Evolutionary conservation across 1,140 invertebrate genomes (phyloP).

Genomic region (Drosophila saltans): DNA sequence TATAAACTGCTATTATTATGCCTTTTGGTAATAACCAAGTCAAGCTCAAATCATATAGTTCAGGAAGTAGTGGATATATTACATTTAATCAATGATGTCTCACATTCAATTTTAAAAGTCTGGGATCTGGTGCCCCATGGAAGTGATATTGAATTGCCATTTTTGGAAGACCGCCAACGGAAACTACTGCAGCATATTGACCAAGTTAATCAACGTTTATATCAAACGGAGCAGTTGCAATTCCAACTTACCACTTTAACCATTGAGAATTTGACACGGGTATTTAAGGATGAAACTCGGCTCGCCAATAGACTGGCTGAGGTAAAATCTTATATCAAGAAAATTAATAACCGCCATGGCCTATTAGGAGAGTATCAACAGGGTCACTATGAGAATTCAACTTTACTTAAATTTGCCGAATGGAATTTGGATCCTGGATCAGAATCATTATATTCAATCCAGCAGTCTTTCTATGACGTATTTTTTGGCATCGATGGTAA

Average conservation of each 20-base stretch:
- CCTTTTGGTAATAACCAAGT: background rate
- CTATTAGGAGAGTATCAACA: slow-evolving; percentile 29
- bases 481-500: slow-evolving; percentile 19
- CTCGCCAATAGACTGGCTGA: slow-evolving; percentile 16
- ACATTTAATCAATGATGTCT: slow-evolving; percentile 32
- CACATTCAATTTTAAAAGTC: background rate
- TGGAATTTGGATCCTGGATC: slow-evolving; percentile 40
- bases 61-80: slow-evolving; percentile 33
- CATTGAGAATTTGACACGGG: slow-evolving; percentile 25
- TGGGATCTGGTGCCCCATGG: slow-evolving; percentile 27
- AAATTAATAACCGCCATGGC: slow-evolving; percentile 17
- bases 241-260: slow-evolving; percentile 24
- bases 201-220: slow-evolving; percentile 29
- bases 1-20: slow-evolving; percentile 7
- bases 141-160: background rate
- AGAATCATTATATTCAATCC: slow-evolving; percentile 19
- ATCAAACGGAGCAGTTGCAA: slow-evolving; percentile 29
- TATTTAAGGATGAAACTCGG: slow-evolving; percentile 3
- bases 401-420: slow-evolving; percentile 38
- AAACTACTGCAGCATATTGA: slow-evolving; percentile 22
- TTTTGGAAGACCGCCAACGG: slow-evolving; percentile 25
- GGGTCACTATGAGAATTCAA: slow-evolving; percentile 22
- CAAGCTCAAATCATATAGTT: background rate
- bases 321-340: slow-evolving; percentile 8
- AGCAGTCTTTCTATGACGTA: slow-evolving; percentile 12